Conservation (phyloP, 2,797 vertebrate species). For the Danio tinwini region DNA sequence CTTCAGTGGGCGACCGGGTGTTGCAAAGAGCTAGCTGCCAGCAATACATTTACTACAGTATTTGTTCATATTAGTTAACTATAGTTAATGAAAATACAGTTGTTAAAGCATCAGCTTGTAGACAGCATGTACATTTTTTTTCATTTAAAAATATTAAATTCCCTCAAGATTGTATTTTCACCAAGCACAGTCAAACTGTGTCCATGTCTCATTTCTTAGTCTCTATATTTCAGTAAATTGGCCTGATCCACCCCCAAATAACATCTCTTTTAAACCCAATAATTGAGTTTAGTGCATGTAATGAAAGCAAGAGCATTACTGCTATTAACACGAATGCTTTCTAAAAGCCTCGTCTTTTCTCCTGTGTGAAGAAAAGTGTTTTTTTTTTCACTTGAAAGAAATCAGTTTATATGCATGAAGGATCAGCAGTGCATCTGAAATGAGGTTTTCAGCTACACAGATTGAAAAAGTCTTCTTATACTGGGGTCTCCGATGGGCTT, state of each 20-base stretch:
- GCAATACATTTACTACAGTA: no score
- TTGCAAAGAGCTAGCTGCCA: no score
- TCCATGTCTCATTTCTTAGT: not conserved
- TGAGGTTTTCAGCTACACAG: not conserved
- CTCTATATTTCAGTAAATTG: not conserved
- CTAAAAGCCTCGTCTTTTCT: not conserved
- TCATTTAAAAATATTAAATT: not conserved
- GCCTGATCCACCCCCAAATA: not conserved
- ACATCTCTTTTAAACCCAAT: not conserved
- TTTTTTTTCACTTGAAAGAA: slow-evolving; percentile 3
- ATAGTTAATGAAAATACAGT: no score
- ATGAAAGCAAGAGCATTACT: not conserved
- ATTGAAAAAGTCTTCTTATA: slow-evolving; percentile 4
- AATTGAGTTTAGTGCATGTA: not conserved
- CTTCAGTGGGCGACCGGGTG: no score
- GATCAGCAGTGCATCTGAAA: slow-evolving; percentile 23
- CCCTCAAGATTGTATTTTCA: not conserved
- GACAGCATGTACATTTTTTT: not conserved
- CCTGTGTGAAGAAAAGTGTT: not conserved
- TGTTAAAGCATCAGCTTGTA: no score
- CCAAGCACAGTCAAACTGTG: not conserved
- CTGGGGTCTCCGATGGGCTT: not conserved
- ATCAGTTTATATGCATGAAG: slow-evolving; percentile 19
- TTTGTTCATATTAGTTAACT: no score
- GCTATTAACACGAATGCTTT: not conserved